phyloP scores from a whole-genome alignment of 2,797 vertebrate species.

The Acrossocheilus fasciatus region DNA sequence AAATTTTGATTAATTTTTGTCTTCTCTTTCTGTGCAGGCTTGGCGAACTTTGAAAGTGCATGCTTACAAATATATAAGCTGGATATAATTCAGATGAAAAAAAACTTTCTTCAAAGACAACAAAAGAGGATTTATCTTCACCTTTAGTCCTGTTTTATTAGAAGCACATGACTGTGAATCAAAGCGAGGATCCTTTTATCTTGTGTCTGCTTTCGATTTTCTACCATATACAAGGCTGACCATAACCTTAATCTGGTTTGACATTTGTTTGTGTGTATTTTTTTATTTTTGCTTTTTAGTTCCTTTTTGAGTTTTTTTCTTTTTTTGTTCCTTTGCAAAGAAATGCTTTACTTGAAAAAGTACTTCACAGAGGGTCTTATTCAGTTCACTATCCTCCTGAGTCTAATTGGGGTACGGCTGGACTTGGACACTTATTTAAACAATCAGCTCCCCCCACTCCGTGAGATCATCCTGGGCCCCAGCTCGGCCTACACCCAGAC shows the following conservation, averaged over 20 bases:
- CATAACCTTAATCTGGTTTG: slow-evolving; percentile 53
- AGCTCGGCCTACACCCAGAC: slow-evolving; percentile 99
- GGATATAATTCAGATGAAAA: slow-evolving; percentile 32
- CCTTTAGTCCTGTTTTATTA: not conserved
- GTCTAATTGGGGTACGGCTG: slow-evolving; percentile 96
- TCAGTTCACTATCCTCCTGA: slow-evolving; percentile 99
- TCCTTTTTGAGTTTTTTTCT: slow-evolving; percentile 79
- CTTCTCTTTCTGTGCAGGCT: slow-evolving; percentile 37
- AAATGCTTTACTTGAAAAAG: slow-evolving; percentile 99
- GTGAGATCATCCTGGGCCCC: slow-evolving; percentile 98
- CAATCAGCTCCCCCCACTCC: slow-evolving; percentile 93
- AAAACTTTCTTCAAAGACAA: slow-evolving; percentile 14
- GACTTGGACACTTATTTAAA: slow-evolving; percentile 97
- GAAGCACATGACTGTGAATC: slow-evolving; percentile 44
- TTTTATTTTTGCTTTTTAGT: slow-evolving; percentile 71
- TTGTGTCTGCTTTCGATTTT: slow-evolving; percentile 38
- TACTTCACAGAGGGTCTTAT: slow-evolving; percentile 99
- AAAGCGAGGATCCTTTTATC: slow-evolving; percentile 13
- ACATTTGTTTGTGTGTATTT: slow-evolving; percentile 50
- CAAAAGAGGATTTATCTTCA: slow-evolving; percentile 29
- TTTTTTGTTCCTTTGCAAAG: slow-evolving; percentile 87
- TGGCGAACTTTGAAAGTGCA: not conserved
- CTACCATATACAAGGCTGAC: slow-evolving; percentile 29
- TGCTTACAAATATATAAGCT: slow-evolving; percentile 29
- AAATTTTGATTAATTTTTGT: not conserved